Evolutionary conservation across 2,888 invertebrate genomes (phyloP).

Genomic region (Eupithecia insigniata): DNA sequence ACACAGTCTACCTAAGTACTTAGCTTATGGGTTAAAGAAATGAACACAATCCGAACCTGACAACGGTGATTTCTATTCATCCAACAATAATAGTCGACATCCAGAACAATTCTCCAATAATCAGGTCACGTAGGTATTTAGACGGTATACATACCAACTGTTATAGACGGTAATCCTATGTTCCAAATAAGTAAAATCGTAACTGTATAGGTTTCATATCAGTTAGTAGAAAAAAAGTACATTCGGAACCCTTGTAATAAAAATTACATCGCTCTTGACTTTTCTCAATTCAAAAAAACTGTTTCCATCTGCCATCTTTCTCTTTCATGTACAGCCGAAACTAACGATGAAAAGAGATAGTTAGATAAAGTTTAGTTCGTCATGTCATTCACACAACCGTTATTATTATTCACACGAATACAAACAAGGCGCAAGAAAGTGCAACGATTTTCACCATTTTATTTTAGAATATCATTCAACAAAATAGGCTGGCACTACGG

Average conservation of each 20-base stretch:
- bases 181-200: not conserved
- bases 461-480: not conserved
- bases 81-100: not conserved
- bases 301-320: not conserved
- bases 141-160: not conserved
- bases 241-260: not conserved
- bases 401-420: conserved; percentile 17
- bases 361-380: not conserved
- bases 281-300: not conserved
- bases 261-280: not conserved
- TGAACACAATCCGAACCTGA: not conserved
- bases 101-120: not conserved
- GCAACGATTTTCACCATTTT: not conserved
- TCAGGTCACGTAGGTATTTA: not conserved
- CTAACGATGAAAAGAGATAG: not conserved
- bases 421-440: conserved; percentile 1
- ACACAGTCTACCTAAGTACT: too few relatives aligned
- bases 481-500: not conserved
- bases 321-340: not conserved
- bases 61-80: not conserved
- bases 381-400: conserved; percentile 16
- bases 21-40: not conserved
- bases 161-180: not conserved
- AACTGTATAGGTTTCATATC: not conserved
- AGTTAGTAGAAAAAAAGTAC: not conserved